Percentiles rank a stretch among this genome's conserved stretches.
phyloP scores from a whole-genome alignment of 2,113 vertebrate species.

The Thomomys bottae region DNA sequence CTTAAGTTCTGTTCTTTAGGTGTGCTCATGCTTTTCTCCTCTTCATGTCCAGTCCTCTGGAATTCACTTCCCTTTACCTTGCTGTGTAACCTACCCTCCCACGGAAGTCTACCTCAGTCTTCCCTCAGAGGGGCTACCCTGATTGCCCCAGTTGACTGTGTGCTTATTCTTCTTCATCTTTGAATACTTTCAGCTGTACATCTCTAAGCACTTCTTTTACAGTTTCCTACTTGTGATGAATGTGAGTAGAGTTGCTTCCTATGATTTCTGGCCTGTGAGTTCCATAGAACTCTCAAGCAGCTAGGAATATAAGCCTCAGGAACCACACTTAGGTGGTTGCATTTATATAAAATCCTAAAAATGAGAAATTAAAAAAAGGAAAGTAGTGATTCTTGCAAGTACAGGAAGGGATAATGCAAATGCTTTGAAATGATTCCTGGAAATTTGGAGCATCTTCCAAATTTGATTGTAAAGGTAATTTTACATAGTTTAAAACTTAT shows the following conservation, averaged over 20 bases:
- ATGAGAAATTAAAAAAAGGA: slow-evolving; percentile 38
- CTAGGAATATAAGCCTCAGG: not conserved
- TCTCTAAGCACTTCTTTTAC: not conserved
- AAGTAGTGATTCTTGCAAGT: no score
- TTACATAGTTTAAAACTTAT: not conserved
- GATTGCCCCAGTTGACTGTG: not conserved
- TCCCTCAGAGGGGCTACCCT: not conserved
- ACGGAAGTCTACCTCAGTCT: not conserved
- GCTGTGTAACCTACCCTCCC: not conserved
- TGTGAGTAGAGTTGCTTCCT: not conserved
- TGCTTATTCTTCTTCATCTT: not conserved
- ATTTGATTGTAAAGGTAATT: not conserved
- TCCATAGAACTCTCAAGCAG: no score
- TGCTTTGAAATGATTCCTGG: no score
- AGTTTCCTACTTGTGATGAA: not conserved
- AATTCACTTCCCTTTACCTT: not conserved
- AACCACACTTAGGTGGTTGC: no score
- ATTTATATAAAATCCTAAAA: not conserved
- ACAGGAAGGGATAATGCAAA: no score
- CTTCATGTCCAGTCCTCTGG: not conserved
- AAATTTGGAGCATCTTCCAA: no score
- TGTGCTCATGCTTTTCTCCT: not conserved
- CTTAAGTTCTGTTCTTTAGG: not conserved
- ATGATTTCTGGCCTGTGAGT: not conserved
- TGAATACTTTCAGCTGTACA: not conserved